Evolutionary conservation across 2,797 vertebrate species (phyloP), one percentile per base, ranked within the genome.

Genomic region (Melanotaenia nigrans): DNA sequence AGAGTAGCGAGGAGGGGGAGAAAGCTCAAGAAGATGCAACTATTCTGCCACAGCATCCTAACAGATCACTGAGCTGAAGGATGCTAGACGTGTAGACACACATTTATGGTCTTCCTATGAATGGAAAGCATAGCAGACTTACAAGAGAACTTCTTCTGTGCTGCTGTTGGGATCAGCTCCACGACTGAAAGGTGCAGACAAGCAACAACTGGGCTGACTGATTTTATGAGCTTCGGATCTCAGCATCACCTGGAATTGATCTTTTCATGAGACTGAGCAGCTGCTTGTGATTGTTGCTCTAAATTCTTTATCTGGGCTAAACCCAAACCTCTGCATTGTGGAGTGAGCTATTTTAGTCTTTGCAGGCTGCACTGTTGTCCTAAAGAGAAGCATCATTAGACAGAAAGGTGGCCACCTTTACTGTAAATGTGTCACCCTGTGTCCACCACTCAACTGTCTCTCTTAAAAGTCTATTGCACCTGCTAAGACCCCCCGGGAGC

Each of bases 11-110:
- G 76, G 61, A 69, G 71, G 73, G 63, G 12, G 63, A 80, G 82
- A 75, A 65, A 83, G 85, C 83, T 78, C 79, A 84, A 86, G 75
- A 87, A 92, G 85, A 90, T 89, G 82, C 81, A 89, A 90, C 80
- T 89, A 84, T 73, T 91, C 63, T 68, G 84, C 74, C 79, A 77
- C 85, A 85, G 88, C 86, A 87, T 85, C 87, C 87, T 70, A 67
- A 72, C 85, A 75, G 65, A 84, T 77, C 75, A 18, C 66, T 69
- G 70, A 84, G 80, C 66, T 51, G 71, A 86, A 62, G 64, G 74
- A 79, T 65, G 79, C 35, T 28, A 70, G 73, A 81, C 76, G 67
- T 75, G 60, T 53, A 36, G 62, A 77, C 61, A 65, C 73, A 68
- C 57, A 58, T 81, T 74, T 62, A 51, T 33, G 56, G n/a, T 74